Evolutionary conservation across 1,140 invertebrate genomes (phyloP).

Genomic region (Formica selysi): DNA sequence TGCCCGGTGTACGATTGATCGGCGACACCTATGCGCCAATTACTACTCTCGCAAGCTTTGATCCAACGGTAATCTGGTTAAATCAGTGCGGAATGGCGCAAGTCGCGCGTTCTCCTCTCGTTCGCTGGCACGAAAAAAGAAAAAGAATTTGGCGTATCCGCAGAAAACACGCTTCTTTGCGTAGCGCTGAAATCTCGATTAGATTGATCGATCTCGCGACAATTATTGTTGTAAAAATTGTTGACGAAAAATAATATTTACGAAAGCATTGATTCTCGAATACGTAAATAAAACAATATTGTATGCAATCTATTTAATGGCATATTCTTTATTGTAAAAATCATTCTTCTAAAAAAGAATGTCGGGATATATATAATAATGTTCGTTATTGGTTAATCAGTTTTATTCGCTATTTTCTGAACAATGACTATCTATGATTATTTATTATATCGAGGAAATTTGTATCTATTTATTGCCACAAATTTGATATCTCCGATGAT

Average conservation of each 20-base stretch:
- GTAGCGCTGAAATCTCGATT: neutral
- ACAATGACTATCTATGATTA: neutral
- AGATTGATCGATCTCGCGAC: neutral
- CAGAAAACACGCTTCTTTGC: neutral
- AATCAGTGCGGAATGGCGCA: slow-evolving; percentile 66
- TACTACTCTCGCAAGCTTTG: slow-evolving; percentile 78
- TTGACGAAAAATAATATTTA: no score
- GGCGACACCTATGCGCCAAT: slow-evolving; percentile 79
- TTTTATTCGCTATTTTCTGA: neutral
- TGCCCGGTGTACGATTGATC: slow-evolving; percentile 79
- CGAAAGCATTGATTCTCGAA: neutral
- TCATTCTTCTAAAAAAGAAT: neutral
- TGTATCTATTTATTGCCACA: neutral
- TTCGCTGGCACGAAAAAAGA: neutral
- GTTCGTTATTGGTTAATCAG: neutral
- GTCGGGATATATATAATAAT: neutral
- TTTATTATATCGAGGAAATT: neutral
- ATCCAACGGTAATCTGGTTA: slow-evolving; percentile 80
- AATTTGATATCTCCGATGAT: neutral
- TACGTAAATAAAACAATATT: no score
- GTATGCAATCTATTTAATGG: neutral
- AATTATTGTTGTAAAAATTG: neutral
- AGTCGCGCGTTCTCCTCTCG: neutral
- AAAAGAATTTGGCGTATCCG: neutral
- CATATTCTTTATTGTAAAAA: neutral